Conservation (phyloP, 2,113 vertebrate genomes). For the Poecile atricapillus region DNA sequence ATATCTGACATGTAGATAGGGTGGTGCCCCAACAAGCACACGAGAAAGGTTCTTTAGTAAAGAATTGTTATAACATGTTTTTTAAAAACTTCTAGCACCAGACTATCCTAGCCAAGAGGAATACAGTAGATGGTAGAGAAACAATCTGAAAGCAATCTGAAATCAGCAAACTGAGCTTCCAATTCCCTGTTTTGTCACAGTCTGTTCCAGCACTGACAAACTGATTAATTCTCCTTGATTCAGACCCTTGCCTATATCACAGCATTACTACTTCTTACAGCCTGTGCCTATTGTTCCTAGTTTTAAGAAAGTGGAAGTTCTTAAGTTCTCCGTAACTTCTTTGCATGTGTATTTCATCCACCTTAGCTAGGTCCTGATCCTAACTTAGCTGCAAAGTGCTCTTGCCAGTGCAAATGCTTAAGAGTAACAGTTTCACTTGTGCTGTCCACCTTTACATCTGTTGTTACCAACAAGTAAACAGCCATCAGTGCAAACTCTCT, state of each 20-base stretch:
- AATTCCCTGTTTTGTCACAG: background rate
- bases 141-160: background rate
- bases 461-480: background rate
- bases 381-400: background rate
- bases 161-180: background rate
- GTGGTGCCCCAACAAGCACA: background rate
- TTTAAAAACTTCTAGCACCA: background rate
- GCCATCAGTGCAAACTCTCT: background rate
- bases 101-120: background rate
- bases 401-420: background rate
- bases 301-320: background rate
- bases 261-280: background rate
- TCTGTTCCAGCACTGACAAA: background rate
- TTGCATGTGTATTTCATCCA: background rate
- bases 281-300: background rate
- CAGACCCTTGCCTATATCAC: background rate
- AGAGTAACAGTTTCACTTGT: background rate
- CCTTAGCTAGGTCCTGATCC: background rate
- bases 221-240: background rate
- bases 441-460: background rate
- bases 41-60: background rate
- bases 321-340: background rate
- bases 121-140: background rate
- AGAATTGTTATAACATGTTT: background rate
- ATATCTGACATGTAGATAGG: accelerated